phyloP scores from a whole-genome alignment of 2,888 invertebrate genomes.

The Plebejus argus region DNA sequence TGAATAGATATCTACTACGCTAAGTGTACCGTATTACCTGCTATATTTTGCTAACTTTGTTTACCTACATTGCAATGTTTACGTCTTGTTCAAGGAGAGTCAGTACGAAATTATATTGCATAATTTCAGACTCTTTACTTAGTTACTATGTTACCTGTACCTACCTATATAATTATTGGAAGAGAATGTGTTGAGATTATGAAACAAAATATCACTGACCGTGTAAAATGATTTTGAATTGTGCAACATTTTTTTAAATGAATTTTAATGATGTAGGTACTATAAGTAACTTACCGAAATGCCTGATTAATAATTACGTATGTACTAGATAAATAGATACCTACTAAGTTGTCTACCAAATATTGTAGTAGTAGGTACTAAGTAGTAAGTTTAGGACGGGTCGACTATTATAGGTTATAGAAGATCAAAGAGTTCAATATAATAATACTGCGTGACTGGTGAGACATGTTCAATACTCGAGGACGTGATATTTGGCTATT shows the following conservation, averaged over 20 bases:
- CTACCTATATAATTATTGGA: not conserved
- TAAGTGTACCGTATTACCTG: no score
- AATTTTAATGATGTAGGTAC: not conserved
- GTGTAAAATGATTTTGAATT: not conserved
- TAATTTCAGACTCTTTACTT: not conserved
- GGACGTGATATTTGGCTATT: no score
- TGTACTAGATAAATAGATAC: not conserved
- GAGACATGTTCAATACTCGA: no score
- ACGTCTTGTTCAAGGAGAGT: conserved; percentile 19
- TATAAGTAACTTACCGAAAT: not conserved
- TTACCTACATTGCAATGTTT: conserved; percentile 23
- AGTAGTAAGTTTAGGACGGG: no score
- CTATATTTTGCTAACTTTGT: not conserved
- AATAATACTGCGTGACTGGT: no score
- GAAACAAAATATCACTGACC: not conserved
- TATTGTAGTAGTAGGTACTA: no score
- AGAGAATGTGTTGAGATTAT: not conserved
- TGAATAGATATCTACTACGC: no score
- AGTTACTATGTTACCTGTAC: not conserved
- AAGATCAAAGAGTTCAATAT: no score
- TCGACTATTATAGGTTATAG: no score
- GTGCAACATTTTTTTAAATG: not conserved
- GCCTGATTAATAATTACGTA: not conserved
- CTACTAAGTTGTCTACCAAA: no score
- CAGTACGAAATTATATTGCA: not conserved